Base-by-base conservation (phyloP, 2,797 vertebrate genomes). In the Gouania willdenowi region DNA sequence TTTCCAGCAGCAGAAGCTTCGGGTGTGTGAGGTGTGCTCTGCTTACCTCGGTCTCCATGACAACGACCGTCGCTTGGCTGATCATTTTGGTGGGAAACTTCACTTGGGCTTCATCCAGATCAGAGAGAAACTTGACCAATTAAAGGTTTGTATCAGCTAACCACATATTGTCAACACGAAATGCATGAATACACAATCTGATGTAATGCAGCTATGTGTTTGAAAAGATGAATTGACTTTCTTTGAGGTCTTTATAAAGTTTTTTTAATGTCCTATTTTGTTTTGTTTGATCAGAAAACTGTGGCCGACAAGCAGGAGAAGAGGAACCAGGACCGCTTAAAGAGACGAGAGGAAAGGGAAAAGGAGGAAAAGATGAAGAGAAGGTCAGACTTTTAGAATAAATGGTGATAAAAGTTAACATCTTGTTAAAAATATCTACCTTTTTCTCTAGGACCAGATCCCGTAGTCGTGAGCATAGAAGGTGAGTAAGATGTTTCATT, bases 81-180 rank as follows among this genome's bases (percentile, higher is more conserved):
- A 99, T 77, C 97, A 99, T 71, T 99, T 99, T 10, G 95, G 97
- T 5, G 97, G 97, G 41, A 99, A 99, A 79, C 89, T 99, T 66
- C 97, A 99, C 68, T 84, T 99, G 83, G 97, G 97, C 25, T 99
- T 99, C 87, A 99, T 99, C 78, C 93, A 98, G 81, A 99, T 99
- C 68, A 82, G 97, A 66, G 95, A 99, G 82, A 99, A 99, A 70
- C 85, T 99, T 81, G 94, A 97, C 62, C 91, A 93, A 51, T 82
- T 99, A 60, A 93, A 94, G 91, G 95, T 97, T 81, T 3, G 27
- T 5, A 5, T 2, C 17, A 6, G 1, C 4, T 1, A 2, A 5
- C 24, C 6, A 3, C 3, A 5, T 14, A 8, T 13, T 17, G 15
- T 13, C n/a, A 22, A 17, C 8, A 4, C 23, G 4, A 14, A 14